Percentiles rank a stretch among this genome's conserved stretches.
Evolutionary conservation across 2,113 vertebrate species (phyloP).

Genomic region (Pseudonaja textilis): DNA sequence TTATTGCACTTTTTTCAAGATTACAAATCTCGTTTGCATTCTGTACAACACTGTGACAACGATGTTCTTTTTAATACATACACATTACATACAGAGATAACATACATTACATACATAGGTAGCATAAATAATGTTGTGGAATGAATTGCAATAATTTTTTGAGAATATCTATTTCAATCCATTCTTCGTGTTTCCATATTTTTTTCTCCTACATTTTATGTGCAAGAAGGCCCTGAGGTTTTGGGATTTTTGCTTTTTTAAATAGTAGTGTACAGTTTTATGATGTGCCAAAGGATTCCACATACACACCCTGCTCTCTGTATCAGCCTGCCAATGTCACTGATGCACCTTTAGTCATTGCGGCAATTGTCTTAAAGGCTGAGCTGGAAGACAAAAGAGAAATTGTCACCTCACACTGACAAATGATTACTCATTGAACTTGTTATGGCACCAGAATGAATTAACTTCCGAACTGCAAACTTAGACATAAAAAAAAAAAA

Average conservation of each 20-base stretch:
- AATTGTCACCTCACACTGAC: slow-evolving; percentile 64
- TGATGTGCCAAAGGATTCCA: slow-evolving; percentile 51
- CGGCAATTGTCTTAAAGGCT: slow-evolving; percentile 46
- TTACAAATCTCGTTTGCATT: too few species aligned
- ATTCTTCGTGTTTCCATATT: not conserved
- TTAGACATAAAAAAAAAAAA: slow-evolving; percentile 51
- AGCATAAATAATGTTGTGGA: not conserved
- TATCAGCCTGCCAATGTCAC: slow-evolving; percentile 37
- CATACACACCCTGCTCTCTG: slow-evolving; percentile 42
- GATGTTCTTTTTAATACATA: not conserved
- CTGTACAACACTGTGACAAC: too few species aligned
- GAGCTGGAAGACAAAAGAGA: slow-evolving; percentile 63
- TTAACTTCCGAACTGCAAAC: slow-evolving; percentile 60
- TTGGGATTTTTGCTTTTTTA: not conserved
- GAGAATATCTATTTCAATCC: not conserved
- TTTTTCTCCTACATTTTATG: not conserved
- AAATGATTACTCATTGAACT: slow-evolving; percentile 58
- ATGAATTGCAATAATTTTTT: not conserved
- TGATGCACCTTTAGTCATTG: slow-evolving; percentile 49
- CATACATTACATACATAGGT: not conserved
- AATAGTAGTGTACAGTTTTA: slow-evolving; percentile 34
- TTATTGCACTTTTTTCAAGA: too few species aligned
- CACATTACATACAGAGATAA: not conserved
- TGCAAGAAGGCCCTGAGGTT: not conserved
- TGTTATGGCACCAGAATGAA: slow-evolving; percentile 50